Base-by-base conservation (phyloP, 2,888 invertebrate species). In the Belgica antarctica region DNA sequence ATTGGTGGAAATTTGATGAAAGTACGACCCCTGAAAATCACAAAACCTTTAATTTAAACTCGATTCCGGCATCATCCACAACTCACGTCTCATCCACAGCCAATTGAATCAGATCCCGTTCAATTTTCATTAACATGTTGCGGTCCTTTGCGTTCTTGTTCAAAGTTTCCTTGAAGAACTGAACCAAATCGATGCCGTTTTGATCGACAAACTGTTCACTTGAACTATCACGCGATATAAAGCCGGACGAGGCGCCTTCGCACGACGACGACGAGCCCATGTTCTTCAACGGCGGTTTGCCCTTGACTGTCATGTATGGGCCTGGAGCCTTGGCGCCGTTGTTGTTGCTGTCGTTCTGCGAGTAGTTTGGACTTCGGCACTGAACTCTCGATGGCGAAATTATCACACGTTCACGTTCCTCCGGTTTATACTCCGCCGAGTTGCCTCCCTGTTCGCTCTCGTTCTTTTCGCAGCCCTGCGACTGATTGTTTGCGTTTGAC, bases 91-190 rank as follows among this genome's bases (percentile, higher is more conserved):
- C 84, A 77, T 96, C 94, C 77, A 89, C 89, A 74, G 94, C 88
- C 73, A 96, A 88, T 69, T 85, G 86, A 75, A 89, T 86, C 72
- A 97, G 82, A 75, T 96, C 94, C 76, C 89, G 88, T 81, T 97
- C 96, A 57, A 96, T 89, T 77, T 89, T 89, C 71, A 96, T 82
- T 74, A 97, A 82, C 71, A 93, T 87, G 74, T 88, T 85, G 57
- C 95, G 84, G 80, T 97, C 96, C 76, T 94, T 91, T 36, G 88
- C 85, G 79, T 92, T 94, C 78, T 93, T 92, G 79, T 95, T 94
- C 69, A 97, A 83, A 0, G 96, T 96, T 73, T 92, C 92, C 72
- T 89, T 88, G 72, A 97, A 90, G 79, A 97, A 97, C 73, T 87
- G 85, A 73, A 92, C 88, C 72, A 96, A 81, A 78, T 97, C 94